Base-by-base conservation (phyloP, 2,888 invertebrate species). In the Platycheirus albimanus region DNA sequence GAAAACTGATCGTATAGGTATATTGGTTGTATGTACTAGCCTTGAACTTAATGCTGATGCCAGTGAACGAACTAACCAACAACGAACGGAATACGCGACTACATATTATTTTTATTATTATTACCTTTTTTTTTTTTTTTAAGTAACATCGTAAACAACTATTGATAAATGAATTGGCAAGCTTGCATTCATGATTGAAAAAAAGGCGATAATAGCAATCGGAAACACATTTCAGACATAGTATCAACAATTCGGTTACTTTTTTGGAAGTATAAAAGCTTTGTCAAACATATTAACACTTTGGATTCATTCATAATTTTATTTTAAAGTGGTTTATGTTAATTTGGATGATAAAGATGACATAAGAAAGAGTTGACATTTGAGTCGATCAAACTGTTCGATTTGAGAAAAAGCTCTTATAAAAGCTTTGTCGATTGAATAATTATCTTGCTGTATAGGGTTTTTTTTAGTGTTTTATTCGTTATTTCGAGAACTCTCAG, bases 1-100 rank as follows among this genome's bases (percentile, higher is more conserved):
- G 54, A 47, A 49, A 75, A 70, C 36, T 58, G 75, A 75, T 75
- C 51, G 45, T 45, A 45, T 61, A 28, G 41, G 41, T 30, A 11
- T 8, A 75, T 51, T 58, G 56, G 41, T 67, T 24, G n/a, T n/a
- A n/a, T 41, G 69, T 80, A 45, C 64, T 70, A 75, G 64, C 80
- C 80, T 80, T 80, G 80, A 80, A 80, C 80, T 80, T 80, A 75
- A 58, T 33, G 30, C 30, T 64, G 69, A 20, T 75, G 49, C 52
- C 64, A 80, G 69, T 64, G 51, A 70, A 80, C 63, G 69, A 51
- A 70, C 30, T 6, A 24, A 24, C 24, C 24, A 24, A 24, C 6
- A 24, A 41, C 43, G 19, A 43, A 43, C 24, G 47, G 43, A 24
- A 24, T 24, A 24, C n/a, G n/a, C n/a, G n/a, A 13, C 17, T 28